Evolutionary conservation across 2,888 invertebrate species (phyloP).

Genomic region (Phlogophora meticulosa): DNA sequence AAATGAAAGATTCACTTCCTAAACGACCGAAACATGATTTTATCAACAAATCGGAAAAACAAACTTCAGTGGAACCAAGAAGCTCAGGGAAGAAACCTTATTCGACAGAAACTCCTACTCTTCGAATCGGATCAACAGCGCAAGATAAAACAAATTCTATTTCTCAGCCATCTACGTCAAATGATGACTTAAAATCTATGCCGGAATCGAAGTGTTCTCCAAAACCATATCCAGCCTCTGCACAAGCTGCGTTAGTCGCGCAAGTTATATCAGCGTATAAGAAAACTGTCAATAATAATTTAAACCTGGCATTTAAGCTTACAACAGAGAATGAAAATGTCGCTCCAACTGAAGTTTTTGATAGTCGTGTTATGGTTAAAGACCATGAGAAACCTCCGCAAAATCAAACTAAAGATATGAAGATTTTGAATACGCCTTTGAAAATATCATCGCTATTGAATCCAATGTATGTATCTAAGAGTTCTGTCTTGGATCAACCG

Average conservation of each 20-base stretch:
- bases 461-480: conserved; percentile 76
- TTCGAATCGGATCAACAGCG: conserved; percentile 78
- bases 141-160: conserved; percentile 43
- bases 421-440: conserved; percentile 76
- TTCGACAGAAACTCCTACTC: conserved; percentile 80
- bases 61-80: conserved; percentile 32
- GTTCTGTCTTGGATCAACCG: conserved; percentile 18
- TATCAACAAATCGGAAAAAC: conserved; percentile 44
- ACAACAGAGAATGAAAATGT: conserved; percentile 4
- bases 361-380: conserved; percentile 20
- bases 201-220: conserved; percentile 1
- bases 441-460: conserved; percentile 85
- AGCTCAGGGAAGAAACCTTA: conserved; percentile 49
- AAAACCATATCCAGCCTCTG: conserved; percentile 32
- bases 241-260: conserved; percentile 67
- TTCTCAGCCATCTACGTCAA: conserved; percentile 36
- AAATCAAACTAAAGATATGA: conserved; percentile 46
- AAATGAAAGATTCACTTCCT: conserved; percentile 94
- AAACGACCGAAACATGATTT: conserved; percentile 88
- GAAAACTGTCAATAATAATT: conserved; percentile 60
- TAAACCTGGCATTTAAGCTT: conserved; percentile 22
- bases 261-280: conserved; percentile 68
- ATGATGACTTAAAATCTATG: conserved; percentile 25
- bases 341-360: conserved; percentile 3
- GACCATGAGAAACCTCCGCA: conserved; percentile 23